Evolutionary conservation across 2,113 vertebrate species (phyloP).

Genomic region (Panthera leo): DNA sequence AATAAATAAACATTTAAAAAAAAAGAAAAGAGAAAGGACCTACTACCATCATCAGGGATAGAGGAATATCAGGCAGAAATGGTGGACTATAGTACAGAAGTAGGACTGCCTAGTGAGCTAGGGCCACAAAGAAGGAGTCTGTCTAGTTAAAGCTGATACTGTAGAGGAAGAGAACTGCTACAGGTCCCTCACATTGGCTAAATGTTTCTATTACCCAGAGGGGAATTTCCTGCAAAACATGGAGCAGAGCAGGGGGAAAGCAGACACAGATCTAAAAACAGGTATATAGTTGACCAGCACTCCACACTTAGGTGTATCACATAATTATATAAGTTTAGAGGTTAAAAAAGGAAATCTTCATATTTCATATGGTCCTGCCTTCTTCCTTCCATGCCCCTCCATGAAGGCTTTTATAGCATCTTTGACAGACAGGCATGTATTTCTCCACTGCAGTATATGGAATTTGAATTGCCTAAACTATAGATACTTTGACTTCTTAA

Average conservation of each 20-base stretch:
- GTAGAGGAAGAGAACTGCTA: not conserved
- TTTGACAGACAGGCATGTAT: not conserved
- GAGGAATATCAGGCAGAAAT: not conserved
- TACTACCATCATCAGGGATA: not conserved
- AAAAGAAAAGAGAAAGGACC: not conserved
- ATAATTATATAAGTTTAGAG: not conserved
- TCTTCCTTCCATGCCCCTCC: not conserved
- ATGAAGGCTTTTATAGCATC: not conserved
- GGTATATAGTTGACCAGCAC: not conserved
- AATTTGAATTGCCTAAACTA: not conserved
- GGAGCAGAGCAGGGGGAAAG: not conserved
- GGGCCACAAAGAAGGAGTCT: not conserved
- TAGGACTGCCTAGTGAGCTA: not conserved
- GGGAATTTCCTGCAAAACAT: not conserved
- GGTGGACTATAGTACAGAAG: not conserved
- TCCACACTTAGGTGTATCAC: not conserved
- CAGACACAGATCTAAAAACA: not conserved
- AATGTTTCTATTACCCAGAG: not conserved
- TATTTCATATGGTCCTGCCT: not conserved
- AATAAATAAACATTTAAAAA: too few relatives aligned
- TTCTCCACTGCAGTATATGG: not conserved
- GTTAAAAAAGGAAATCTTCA: not conserved
- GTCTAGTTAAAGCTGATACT: not conserved
- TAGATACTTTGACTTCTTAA: not conserved
- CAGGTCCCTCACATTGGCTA: not conserved